phyloP scores from a whole-genome alignment of 2,888 invertebrate genomes.

The Podotricha telesiphe region DNA sequence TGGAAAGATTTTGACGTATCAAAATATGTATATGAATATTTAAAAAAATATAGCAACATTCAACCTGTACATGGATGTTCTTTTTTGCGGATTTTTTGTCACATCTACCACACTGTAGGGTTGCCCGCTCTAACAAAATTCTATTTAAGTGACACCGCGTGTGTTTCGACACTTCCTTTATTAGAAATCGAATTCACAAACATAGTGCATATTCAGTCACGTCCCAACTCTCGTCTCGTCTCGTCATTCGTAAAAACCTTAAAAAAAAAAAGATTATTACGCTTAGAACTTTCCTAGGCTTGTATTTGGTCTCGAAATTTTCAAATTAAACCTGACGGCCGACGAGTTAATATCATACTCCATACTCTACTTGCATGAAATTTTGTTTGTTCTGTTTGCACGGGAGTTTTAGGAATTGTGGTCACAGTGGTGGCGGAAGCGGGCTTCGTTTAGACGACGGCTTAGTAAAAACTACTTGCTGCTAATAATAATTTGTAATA shows the following conservation, averaged over 20 bases:
- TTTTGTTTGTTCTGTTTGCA: constrained; percentile 42
- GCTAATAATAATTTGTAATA: too few relatives aligned
- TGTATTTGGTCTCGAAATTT: constrained; percentile 40
- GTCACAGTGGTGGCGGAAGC: constrained; percentile 21
- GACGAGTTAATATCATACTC: constrained; percentile 43
- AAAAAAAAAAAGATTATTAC: constrained; percentile 25
- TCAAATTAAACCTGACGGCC: constrained; percentile 41
- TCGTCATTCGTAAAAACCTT: constrained; percentile 6
- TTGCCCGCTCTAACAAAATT: too few relatives aligned
- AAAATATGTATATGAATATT: too few relatives aligned
- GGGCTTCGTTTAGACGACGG: neutral
- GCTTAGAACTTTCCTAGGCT: constrained; percentile 36
- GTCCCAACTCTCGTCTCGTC: neutral
- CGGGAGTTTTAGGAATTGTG: constrained; percentile 38
- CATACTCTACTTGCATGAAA: constrained; percentile 41
- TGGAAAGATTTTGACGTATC: too few relatives aligned
- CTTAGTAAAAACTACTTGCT: too few relatives aligned
- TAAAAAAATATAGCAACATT: too few relatives aligned
- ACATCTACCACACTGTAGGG: too few relatives aligned
- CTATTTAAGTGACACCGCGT: too few relatives aligned
- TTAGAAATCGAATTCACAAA: neutral
- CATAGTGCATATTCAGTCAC: neutral
- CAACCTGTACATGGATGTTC: too few relatives aligned
- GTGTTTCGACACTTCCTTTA: too few relatives aligned
- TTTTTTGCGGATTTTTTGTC: too few relatives aligned